These are phyloP conservation scores for Andrena minutula DNA, from an alignment of 2,888 invertebrate species.

Conservation along the genomic window DNA sequence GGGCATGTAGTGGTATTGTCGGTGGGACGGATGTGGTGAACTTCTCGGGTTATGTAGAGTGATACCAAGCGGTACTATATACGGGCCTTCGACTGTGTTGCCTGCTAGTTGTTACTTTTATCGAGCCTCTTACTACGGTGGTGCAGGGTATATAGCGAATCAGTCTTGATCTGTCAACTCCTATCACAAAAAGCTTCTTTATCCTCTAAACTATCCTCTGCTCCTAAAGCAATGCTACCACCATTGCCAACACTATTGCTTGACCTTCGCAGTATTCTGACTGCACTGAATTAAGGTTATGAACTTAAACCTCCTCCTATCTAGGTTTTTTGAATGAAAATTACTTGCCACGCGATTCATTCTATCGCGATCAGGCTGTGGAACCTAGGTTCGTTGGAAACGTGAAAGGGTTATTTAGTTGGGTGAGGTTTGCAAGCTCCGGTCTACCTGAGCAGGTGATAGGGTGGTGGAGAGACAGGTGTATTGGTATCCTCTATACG, in stretches of 20 bases:
- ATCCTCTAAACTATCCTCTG: no score
- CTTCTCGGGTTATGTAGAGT: background rate
- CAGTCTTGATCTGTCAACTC: no score
- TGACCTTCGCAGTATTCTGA: background rate
- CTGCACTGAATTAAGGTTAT: background rate
- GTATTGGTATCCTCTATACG: constrained; percentile 1
- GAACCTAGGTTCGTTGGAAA: background rate
- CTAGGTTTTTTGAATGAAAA: no score
- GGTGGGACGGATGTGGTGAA: background rate
- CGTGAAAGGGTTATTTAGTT: background rate
- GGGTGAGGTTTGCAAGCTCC: background rate
- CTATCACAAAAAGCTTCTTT: no score
- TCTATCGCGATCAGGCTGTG: no score
- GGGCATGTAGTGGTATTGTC: background rate
- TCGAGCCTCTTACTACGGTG: background rate
- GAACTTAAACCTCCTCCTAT: no score
- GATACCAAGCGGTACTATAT: background rate
- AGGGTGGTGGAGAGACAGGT: background rate
- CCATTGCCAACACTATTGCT: background rate
- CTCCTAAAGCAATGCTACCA: no score
- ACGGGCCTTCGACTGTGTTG: background rate
- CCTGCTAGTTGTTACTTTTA: background rate
- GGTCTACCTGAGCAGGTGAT: background rate
- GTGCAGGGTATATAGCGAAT: no score
- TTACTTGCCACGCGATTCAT: no score